These are phyloP conservation scores for Parotocinclus haroldoi DNA, from an alignment of 2,797 vertebrate genomes.

Conservation along the genomic window DNA sequence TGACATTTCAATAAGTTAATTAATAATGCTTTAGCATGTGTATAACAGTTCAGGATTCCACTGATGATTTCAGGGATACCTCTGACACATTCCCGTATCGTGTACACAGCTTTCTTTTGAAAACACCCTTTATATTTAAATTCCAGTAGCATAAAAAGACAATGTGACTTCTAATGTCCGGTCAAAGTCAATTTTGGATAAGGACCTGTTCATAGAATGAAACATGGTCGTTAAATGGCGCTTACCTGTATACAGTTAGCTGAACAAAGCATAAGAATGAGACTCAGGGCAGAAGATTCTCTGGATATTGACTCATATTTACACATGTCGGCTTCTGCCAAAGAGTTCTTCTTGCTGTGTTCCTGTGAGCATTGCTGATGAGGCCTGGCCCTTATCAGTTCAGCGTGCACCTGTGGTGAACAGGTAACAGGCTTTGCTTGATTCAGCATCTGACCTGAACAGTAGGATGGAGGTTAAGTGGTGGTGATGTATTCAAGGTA, in stretches of 20 bases:
- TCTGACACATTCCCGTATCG: too few species aligned
- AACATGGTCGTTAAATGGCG: too few species aligned
- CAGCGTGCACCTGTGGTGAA: conserved; percentile 4
- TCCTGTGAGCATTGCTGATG: background rate
- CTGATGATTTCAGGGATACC: too few species aligned
- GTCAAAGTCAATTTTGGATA: too few species aligned
- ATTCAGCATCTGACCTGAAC: conserved; percentile 29
- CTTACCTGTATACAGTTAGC: background rate
- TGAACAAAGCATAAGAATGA: conserved; percentile 13
- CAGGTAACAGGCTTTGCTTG: background rate
- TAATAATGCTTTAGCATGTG: too few species aligned
- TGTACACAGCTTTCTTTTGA: too few species aligned
- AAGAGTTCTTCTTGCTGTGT: conserved; percentile 18
- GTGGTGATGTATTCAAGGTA: conserved; percentile 22
- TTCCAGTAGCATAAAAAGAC: too few species aligned
- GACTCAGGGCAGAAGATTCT: conserved; percentile 7
- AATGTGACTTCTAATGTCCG: too few species aligned
- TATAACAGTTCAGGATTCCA: too few species aligned
- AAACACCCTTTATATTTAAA: too few species aligned
- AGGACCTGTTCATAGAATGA: too few species aligned
- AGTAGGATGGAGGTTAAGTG: conserved; percentile 14
- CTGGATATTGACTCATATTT: conserved; percentile 9
- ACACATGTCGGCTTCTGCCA: conserved; percentile 20
- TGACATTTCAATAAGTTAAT: too few species aligned
- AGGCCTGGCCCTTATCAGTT: conserved; percentile 23